A percentile compares a stretch with the other conserved stretches of the same genome.
Evolutionary conservation across 1,140 invertebrate species (phyloP).

Genomic region (Papilio machaon): DNA sequence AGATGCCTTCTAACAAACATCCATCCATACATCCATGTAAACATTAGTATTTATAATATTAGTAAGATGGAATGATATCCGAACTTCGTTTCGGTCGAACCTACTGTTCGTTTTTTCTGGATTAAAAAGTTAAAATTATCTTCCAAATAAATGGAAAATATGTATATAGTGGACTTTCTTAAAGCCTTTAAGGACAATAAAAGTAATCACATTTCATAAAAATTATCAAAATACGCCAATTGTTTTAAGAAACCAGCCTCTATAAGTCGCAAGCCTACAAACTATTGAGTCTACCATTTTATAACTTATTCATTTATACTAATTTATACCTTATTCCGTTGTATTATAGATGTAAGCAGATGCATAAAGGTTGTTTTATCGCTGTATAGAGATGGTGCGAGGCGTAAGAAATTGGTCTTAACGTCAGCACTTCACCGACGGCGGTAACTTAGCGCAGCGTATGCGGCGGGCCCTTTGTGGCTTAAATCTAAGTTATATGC

Average conservation of each 20-base stretch:
- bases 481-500: constrained; percentile 63
- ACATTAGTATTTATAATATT: too few species aligned
- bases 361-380: constrained; percentile 56
- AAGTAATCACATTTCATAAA: neutral
- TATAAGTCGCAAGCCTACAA: neutral
- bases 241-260: constrained; percentile 27
- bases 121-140: neutral
- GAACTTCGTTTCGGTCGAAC: too few species aligned
- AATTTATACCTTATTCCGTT: constrained; percentile 46
- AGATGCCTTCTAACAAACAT: too few species aligned
- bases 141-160: neutral
- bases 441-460: constrained; percentile 55
- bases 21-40: too few species aligned
- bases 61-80: too few species aligned
- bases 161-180: neutral
- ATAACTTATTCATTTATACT: constrained; percentile 20
- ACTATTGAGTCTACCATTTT: constrained; percentile 44
- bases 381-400: constrained; percentile 38
- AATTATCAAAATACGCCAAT: neutral
- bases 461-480: constrained; percentile 59
- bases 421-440: constrained; percentile 73
- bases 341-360: constrained; percentile 24
- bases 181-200: neutral
- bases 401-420: constrained; percentile 72
- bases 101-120: neutral